A percentile compares a stretch with the other conserved stretches of the same genome.
Evolutionary conservation across 2,797 vertebrate species (phyloP).

Genomic region (Spinus olivaceus): DNA sequence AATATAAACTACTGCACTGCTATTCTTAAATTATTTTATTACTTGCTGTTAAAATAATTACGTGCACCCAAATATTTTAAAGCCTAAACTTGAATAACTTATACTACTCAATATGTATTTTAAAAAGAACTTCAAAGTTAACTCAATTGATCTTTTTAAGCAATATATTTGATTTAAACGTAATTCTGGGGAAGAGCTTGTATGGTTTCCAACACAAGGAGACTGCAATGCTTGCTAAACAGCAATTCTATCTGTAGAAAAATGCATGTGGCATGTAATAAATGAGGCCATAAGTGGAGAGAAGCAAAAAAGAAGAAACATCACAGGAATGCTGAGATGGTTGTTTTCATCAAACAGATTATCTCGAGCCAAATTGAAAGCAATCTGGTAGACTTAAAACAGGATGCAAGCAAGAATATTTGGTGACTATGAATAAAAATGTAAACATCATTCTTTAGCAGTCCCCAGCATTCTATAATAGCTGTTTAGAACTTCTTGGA

Average conservation of each 20-base stretch:
- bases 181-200: not conserved
- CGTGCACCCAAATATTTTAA: not conserved
- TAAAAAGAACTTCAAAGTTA: not conserved
- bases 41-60: not conserved
- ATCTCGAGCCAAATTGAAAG: not conserved
- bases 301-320: not conserved
- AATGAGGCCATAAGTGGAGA: not conserved
- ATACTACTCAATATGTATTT: not conserved
- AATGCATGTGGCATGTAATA: not conserved
- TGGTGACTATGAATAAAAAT: not conserved
- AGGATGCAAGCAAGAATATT: not conserved
- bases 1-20: not conserved
- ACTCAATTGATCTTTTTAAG: not conserved
- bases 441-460: not conserved
- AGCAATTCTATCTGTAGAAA: not conserved
- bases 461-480: not conserved
- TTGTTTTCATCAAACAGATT: not conserved
- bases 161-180: not conserved
- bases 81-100: not conserved
- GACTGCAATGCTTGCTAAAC: not conserved
- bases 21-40: not conserved
- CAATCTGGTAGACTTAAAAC: not conserved
- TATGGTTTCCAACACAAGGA: not conserved
- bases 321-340: not conserved
- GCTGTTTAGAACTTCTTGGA: not conserved